Evolutionary conservation across 1,140 invertebrate genomes (phyloP).

Genomic region (Callitettix versicolor): DNA sequence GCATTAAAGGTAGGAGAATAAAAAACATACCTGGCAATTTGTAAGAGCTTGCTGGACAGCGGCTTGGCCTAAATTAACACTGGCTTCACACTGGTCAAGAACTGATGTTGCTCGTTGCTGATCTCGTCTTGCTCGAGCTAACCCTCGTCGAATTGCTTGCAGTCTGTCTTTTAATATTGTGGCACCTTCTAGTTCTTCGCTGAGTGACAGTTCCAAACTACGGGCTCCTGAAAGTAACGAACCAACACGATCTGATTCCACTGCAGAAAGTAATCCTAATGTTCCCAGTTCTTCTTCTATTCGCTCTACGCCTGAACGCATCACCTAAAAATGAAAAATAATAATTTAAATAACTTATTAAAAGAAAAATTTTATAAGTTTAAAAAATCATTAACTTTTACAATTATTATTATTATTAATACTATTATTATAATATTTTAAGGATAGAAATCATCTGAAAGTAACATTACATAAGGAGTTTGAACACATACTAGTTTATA

Average conservation of each 20-base stretch:
- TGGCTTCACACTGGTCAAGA: conserved; percentile 43
- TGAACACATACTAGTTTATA: no score
- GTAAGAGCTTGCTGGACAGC: conserved; percentile 24
- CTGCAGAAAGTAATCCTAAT: conserved; percentile 55
- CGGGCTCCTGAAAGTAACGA: conserved; percentile 52
- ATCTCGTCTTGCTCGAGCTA: conserved; percentile 49
- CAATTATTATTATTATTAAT: no score
- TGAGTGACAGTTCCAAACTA: conserved; percentile 52
- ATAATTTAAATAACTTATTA: neutral
- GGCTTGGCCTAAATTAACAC: conserved; percentile 11
- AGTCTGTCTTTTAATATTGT: conserved; percentile 57
- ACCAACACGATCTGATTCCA: conserved; percentile 64
- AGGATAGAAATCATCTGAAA: no score
- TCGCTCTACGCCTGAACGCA: conserved; percentile 33
- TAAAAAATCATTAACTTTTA: no score
- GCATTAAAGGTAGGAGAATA: neutral
- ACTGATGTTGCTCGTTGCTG: conserved; percentile 40
- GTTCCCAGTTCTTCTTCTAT: conserved; percentile 68
- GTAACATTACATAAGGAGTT: no score
- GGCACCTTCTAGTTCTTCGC: conserved; percentile 62
- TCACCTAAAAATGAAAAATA: conserved; percentile 14
- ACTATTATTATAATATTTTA: no score
- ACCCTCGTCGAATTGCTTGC: conserved; percentile 52
- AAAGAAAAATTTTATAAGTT: no score
- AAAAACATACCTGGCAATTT: conserved; percentile 21